Evolutionary conservation across 2,888 invertebrate genomes (phyloP), one percentile per base, ranked within the genome.

Genomic region (Polydrusus cervinus): DNA sequence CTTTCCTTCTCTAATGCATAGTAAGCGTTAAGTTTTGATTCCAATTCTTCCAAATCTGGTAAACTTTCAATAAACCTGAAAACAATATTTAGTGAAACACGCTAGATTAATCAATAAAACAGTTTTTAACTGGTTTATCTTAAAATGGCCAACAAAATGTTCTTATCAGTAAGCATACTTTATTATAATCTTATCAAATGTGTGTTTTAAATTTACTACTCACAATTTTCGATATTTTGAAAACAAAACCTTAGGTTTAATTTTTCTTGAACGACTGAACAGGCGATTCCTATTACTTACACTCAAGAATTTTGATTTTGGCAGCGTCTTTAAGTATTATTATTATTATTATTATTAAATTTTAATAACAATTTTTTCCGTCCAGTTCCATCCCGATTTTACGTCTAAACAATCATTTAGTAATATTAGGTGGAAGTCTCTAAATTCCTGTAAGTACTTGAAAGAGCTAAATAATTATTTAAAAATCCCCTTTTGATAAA

Each of bases 11-110:
- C 93, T 75, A 94, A 91, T 87, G 93, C 93, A 87, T 94, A 94
- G 88, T 94, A 94, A 57, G 94, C 94, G 87, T 89, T 92, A 82
- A 94, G 88, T 84, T 94, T 94, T 0, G 93, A 92, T 87, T 94
- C 93, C 83, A 94, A 87, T 84, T 94, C 93, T 82, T 93, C 93
- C 76, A 94, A 88, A 82, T 94, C 94, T 62, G 93, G 93, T 86
- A 94, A 89, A 81, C 91, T 92, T 80, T 92, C 92, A 82, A 92
- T 87, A 82, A 91, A 89, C 83, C 92, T 91, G 83, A 72, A 85
- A 82, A 70, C 55, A 72, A 78, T 78, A 74, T 77, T 69, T 71
- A 72, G 60, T 30, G 60, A 43, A 34, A 49, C 16, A 66, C 65
- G 1, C n/a, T 20, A 34, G 45, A 30, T 55, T n/a, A 49, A n/a